Percentiles rank a stretch among this genome's conserved stretches.
Conservation (phyloP, 92 coral and sea anemone genomes). For the Porites evermanni region DNA sequence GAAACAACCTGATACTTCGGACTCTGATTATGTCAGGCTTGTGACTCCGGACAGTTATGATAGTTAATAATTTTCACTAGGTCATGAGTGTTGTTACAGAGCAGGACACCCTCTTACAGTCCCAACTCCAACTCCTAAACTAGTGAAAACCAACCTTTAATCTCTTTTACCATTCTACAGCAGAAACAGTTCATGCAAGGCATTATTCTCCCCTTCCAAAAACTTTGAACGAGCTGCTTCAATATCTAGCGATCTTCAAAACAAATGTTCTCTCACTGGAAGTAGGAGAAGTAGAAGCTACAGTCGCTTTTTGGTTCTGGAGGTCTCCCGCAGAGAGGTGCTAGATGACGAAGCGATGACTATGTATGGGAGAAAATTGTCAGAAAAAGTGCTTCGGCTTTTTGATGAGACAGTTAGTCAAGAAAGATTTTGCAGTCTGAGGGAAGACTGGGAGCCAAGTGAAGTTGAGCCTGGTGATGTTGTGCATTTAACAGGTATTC, state of each 20-base stretch:
- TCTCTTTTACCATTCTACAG: neutral
- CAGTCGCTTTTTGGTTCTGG: slow-evolving; percentile 87
- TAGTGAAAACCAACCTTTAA: neutral
- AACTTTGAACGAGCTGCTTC: neutral
- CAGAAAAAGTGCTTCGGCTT: slow-evolving; percentile 94
- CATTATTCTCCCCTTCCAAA: slow-evolving; percentile 10
- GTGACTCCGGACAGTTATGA: too few species aligned
- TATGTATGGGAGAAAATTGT: slow-evolving; percentile 55
- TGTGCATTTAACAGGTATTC: slow-evolving; percentile 90
- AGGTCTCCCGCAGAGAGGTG: slow-evolving; percentile 89
- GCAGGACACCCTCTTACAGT: neutral
- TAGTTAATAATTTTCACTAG: too few species aligned
- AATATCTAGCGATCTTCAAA: slow-evolving; percentile 28
- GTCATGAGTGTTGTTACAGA: too few species aligned
- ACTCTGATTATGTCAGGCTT: too few species aligned
- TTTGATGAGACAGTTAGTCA: slow-evolving; percentile 79
- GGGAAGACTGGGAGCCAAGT: slow-evolving; percentile 96
- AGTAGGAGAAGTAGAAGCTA: slow-evolving; percentile 40
- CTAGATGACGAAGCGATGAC: slow-evolving; percentile 39
- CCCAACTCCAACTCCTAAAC: neutral
- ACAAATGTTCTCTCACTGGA: slow-evolving; percentile 14
- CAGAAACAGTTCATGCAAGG: slow-evolving; percentile 20
- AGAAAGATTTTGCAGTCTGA: slow-evolving; percentile 85
- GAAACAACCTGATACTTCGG: too few species aligned
- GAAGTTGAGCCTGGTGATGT: slow-evolving; percentile 98